A percentile compares a stretch with the other conserved stretches of the same genome.
Evolutionary conservation across 2,113 vertebrate genomes (phyloP).

Genomic region (Vulpes ferrilata): DNA sequence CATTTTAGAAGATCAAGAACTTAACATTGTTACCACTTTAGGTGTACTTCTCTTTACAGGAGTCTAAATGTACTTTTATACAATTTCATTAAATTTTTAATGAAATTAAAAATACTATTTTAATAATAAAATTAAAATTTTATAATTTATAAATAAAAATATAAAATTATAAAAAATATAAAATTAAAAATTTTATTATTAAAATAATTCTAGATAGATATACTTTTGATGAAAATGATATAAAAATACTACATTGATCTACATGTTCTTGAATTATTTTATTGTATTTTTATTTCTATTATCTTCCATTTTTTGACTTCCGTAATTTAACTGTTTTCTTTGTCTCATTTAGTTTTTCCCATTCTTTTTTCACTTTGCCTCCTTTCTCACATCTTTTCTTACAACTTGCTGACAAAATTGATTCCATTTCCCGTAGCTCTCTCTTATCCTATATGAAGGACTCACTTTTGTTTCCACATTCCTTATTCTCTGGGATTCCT

Average conservation of each 20-base stretch:
- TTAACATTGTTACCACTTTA: not conserved
- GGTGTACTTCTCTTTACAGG: constrained; percentile 32
- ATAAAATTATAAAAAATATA: too few species aligned
- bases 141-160: too few species aligned
- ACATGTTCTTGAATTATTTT: not conserved
- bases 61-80: not conserved
- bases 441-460: not conserved
- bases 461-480: not conserved
- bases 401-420: not conserved
- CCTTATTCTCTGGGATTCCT: not conserved
- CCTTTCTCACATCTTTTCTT: not conserved
- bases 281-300: constrained; percentile 4
- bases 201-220: constrained; percentile 24
- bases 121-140: too few species aligned
- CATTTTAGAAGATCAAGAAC: not conserved
- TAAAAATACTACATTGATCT: not conserved
- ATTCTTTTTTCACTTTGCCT: not conserved
- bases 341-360: not conserved
- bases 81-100: not conserved
- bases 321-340: not conserved
- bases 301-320: not conserved
- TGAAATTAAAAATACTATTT: too few species aligned
- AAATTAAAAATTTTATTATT: not conserved
- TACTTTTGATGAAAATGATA: not conserved
- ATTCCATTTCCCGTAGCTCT: not conserved